A percentile compares a stretch with the other conserved stretches of the same genome.
phyloP scores from a whole-genome alignment of 2,113 vertebrate species.

The Grantiella picta region DNA sequence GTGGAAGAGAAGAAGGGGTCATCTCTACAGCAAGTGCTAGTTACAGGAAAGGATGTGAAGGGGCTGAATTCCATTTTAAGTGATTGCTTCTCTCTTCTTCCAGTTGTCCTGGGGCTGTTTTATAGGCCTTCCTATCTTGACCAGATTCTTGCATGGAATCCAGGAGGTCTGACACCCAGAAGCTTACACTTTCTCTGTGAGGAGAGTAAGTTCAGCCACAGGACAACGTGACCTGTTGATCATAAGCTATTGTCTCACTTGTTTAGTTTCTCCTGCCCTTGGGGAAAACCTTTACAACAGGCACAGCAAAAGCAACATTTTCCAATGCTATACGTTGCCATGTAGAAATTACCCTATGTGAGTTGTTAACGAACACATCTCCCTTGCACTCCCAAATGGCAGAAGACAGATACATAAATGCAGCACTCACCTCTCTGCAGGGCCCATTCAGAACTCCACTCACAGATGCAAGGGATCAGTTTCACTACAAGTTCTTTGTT shows the following conservation, averaged over 20 bases:
- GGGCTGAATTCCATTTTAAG: not conserved
- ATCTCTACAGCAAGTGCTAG: not conserved
- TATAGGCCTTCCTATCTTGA: not conserved
- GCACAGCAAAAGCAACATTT: rapidly evolving
- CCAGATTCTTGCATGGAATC: not conserved
- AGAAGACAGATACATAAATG: not conserved
- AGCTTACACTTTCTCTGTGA: not conserved
- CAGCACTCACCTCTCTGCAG: not conserved
- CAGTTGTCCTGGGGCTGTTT: not conserved
- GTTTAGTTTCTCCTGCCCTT: not conserved
- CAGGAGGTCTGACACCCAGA: not conserved
- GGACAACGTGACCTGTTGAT: not conserved
- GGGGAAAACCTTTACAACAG: not conserved
- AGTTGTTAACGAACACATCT: not conserved
- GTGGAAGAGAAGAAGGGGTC: not conserved
- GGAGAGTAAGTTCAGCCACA: not conserved
- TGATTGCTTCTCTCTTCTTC: not conserved
- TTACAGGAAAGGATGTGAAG: not conserved
- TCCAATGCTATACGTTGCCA: not conserved
- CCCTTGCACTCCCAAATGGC: not conserved
- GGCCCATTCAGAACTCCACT: not conserved
- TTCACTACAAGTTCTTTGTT: not conserved
- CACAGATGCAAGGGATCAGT: not conserved
- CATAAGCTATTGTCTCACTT: not conserved
- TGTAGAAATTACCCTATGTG: not conserved